Base-by-base conservation (phyloP, 2,888 invertebrate genomes). In the Keiferia lycopersicella region DNA sequence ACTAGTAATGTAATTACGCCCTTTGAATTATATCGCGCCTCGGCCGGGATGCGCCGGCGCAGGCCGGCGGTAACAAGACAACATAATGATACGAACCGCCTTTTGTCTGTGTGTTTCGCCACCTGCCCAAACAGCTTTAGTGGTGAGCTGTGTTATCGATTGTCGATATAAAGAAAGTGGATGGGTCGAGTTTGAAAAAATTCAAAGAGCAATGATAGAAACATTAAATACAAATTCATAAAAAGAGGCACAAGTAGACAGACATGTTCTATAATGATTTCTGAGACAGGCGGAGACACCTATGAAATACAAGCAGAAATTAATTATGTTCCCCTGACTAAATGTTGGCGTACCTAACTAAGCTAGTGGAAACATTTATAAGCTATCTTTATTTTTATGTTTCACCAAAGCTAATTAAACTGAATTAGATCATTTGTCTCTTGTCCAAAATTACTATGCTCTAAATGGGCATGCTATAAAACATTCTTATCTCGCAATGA, bases 91-190 rank as follows among this genome's bases (percentile, higher is more conserved):
- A 87, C 81, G 80, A 81, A 77, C 81, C 81, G 82, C 79, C 86
- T 85, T 87, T 89, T 89, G 88, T 88, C 86, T 84, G 88, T 82
- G 78, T 80, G 86, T 88, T 91, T 91, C 88, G 88, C 91, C 91
- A 91, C 91, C 91, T 91, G 91, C 91, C 90, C 87, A 90, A 90
- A 90, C 87, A 85, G 67, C 70, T 62, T 64, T 68, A 81, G 83
- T 69, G 84, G 74, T 77, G 82, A 69, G 70, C 12, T 61, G 26
- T 50, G 66, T 66, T 77, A 75, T 80, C 79, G 82, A 34, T 7
- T 56, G n/a, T 16, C 56, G 56, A 56, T 34, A 56, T 2, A n/a
- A n/a, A n/a, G n/a, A n/a, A n/a, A n/a, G n/a, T n/a, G n/a, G n/a
- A n/a, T n/a, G n/a, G n/a, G n/a, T n/a, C n/a, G n/a, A n/a, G n/a